phyloP scores from a whole-genome alignment of 2,797 vertebrate species.

The Sebastes variabilis region DNA sequence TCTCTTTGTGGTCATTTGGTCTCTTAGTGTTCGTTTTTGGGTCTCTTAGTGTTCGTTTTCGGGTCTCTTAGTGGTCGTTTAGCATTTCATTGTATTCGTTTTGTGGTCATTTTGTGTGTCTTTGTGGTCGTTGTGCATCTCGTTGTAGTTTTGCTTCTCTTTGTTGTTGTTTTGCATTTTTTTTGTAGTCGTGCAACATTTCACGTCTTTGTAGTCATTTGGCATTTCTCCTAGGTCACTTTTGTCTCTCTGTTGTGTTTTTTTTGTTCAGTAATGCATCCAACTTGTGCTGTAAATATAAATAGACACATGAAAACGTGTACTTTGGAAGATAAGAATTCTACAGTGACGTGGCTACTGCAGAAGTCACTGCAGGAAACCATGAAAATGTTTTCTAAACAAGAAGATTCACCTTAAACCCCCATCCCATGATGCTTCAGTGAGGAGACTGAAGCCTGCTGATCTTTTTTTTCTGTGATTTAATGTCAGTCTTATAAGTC shows the following conservation, averaged over 20 bases:
- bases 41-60: neutral
- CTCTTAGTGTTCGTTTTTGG: neutral
- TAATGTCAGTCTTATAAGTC: neutral
- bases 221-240: neutral
- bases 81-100: neutral
- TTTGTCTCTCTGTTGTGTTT: neutral
- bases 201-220: neutral
- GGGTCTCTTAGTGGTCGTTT: neutral
- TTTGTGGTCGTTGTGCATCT: neutral
- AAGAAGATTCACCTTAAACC: neutral
- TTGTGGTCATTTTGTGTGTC: neutral
- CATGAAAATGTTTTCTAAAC: neutral
- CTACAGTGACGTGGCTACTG: neutral
- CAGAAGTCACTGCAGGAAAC: neutral
- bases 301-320: neutral
- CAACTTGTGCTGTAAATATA: conserved; percentile 6
- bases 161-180: neutral
- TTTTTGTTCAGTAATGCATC: neutral
- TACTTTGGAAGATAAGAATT: neutral
- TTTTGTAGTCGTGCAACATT: neutral
- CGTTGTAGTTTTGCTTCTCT: neutral
- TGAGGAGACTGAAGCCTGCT: neutral
- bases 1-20: neutral
- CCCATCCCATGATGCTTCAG: neutral
- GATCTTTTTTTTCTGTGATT: neutral